Evolutionary conservation across 2,888 invertebrate species (phyloP).

Genomic region (Drosophila differens): DNA sequence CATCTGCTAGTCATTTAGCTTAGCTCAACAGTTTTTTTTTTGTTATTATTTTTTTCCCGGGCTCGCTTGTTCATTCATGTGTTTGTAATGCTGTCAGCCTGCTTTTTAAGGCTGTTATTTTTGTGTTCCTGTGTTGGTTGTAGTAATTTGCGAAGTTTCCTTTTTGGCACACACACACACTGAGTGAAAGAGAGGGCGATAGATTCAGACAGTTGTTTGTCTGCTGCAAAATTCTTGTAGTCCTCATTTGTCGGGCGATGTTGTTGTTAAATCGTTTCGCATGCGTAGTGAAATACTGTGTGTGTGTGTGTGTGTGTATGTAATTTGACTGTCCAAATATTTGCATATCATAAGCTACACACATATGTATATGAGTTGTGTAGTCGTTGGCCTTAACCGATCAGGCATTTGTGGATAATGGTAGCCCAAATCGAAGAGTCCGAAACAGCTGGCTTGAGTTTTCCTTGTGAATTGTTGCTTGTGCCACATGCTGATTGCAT

Average conservation of each 20-base stretch:
- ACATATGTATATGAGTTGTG: conserved; percentile 8
- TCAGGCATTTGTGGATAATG: conserved; percentile 1
- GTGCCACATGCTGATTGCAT: conserved; percentile 68
- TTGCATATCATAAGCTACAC: conserved; percentile 68
- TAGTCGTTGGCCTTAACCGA: conserved; percentile 9
- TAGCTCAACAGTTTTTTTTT: neutral
- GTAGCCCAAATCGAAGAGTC: conserved; percentile 10
- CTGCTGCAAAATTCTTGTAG: conserved; percentile 70
- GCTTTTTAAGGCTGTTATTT: conserved; percentile 24
- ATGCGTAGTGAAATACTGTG: conserved; percentile 37
- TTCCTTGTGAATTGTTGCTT: conserved; percentile 29
- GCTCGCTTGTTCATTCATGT: conserved; percentile 64
- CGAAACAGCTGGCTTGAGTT: conserved; percentile 67
- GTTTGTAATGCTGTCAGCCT: conserved; percentile 60
- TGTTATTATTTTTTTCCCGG: conserved; percentile 16
- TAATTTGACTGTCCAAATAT: conserved; percentile 61
- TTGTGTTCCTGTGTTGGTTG: conserved; percentile 48
- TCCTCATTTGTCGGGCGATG: conserved; percentile 42
- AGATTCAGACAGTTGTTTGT: conserved; percentile 41
- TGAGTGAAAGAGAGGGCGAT: neutral
- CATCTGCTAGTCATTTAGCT: conserved; percentile 27
- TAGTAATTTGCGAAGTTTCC: conserved; percentile 76
- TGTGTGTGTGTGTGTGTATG: neutral
- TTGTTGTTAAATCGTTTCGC: conserved; percentile 40
- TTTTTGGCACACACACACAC: conserved; percentile 45